These are phyloP conservation scores for Aphyosemion australe DNA, from an alignment of 2,113 vertebrate genomes.

Conservation along the genomic window DNA sequence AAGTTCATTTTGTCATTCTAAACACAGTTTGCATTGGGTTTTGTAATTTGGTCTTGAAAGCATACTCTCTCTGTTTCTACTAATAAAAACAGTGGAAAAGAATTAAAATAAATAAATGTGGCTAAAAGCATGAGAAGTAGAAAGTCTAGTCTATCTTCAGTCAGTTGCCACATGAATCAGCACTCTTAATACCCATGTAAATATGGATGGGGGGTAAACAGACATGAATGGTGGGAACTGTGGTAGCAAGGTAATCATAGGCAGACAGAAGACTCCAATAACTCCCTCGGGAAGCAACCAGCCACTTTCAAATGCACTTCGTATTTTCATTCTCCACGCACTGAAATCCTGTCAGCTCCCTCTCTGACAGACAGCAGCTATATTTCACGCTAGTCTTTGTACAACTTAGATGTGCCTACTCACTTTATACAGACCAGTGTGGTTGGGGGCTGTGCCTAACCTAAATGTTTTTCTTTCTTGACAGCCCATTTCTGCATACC, in stretches of 20 bases:
- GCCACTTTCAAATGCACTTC: constrained; percentile 64
- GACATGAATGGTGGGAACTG: constrained; percentile 65
- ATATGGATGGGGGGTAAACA: constrained; percentile 58
- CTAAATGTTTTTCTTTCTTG: neutral
- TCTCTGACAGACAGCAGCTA: constrained; percentile 67
- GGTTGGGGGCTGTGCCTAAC: constrained; percentile 5
- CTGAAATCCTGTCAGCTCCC: constrained; percentile 75
- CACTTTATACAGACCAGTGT: constrained; percentile 34
- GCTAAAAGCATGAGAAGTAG: neutral
- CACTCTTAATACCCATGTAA: constrained; percentile 36
- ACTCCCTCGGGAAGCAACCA: constrained; percentile 58
- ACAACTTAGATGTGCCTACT: constrained; percentile 56
- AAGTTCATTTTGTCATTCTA: too few relatives aligned
- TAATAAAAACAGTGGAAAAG: neutral
- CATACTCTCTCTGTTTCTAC: neutral
- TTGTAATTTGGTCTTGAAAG: neutral
- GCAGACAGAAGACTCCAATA: constrained; percentile 1
- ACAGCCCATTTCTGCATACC: neutral
- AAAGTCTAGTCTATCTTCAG: constrained; percentile 6
- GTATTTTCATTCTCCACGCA: constrained; percentile 71
- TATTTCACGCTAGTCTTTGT: constrained; percentile 71
- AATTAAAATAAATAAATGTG: constrained; percentile 1
- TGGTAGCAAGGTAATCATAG: constrained; percentile 43
- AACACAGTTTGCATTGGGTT: neutral
- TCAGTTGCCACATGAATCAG: constrained; percentile 13